Evolutionary conservation across 53 echinoderm and acorn worm species (phyloP), one percentile per base, ranked within the genome.

Genomic region (Pentamera pediparva): DNA sequence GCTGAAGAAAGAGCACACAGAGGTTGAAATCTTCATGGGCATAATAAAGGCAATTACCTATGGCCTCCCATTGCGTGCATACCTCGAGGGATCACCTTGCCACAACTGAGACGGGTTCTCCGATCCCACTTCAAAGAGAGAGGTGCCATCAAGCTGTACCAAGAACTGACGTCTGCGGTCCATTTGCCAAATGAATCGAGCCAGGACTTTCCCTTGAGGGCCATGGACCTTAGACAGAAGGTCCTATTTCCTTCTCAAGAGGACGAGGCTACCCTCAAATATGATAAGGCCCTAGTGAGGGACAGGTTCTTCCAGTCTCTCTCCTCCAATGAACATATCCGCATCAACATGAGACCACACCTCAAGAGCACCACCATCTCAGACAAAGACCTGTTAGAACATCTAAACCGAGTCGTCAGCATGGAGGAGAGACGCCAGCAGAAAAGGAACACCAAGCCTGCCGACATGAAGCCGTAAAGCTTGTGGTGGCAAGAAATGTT

Each of bases 81-180:
- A 75, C 39, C 59, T 79, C 3, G 65, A 79, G 19, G 56, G 85
- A 21, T 85, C 11, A 43, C 7, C 4, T 56, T 79, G 5, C 17
- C 37, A 1, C 54, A 79, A 12, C 17, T 85, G 0, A 22, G 67
- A 31, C 6, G 48, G 1, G 36, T 79, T 5, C n/a, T 80, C 2
- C 38, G 79, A 35, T 37, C 39, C 0, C 79, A 85, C 37, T 85
- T 50, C 5, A 54, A 28, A 54, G 54, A 54, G 24, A 28, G 54
- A 54, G 28, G 28, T 54, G 54, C 54, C 25, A 22, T 28, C 6
- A 28, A 54, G 24, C 24, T 54, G 54, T 6, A 54, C 28, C 54
- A 54, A 54, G 24, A 54, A 28, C 54, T 54, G 24, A 22, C 54
- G 24, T 26, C 24, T 3, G 54, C 24, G 24, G 28, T 28, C 25